These are phyloP conservation scores for Lissonota sp. DNA, from an alignment of 2,888 invertebrate genomes.

Conservation along the genomic window DNA sequence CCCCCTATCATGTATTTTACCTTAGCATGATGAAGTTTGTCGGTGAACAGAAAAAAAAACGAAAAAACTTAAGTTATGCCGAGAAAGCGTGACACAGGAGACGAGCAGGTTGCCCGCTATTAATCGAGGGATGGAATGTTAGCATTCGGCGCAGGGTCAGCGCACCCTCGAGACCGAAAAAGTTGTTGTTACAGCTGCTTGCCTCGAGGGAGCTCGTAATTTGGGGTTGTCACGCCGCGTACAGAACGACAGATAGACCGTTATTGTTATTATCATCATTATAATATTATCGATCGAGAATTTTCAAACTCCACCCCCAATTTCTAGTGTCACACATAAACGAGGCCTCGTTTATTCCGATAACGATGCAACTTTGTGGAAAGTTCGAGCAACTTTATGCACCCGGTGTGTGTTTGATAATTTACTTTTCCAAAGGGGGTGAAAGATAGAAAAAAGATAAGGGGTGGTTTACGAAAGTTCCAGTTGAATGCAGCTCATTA, in stretches of 20 bases:
- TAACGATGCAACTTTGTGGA: not conserved
- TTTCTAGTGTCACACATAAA: too few species aligned
- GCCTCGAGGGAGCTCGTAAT: conserved; percentile 25
- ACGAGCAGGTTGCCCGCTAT: conserved; percentile 24
- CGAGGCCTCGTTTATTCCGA: not conserved
- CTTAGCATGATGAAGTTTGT: not conserved
- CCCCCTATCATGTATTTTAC: too few species aligned
- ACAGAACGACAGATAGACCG: not conserved
- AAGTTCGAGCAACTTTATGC: not conserved
- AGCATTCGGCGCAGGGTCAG: conserved; percentile 9
- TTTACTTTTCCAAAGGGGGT: not conserved
- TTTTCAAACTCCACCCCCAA: not conserved
- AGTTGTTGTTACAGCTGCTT: conserved; percentile 26
- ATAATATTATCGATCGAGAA: not conserved
- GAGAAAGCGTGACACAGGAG: conserved; percentile 13
- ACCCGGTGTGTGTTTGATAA: not conserved
- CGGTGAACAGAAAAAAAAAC: not conserved
- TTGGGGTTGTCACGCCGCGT: conserved; percentile 46
- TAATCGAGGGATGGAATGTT: conserved; percentile 21
- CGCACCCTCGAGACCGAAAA: conserved; percentile 11
- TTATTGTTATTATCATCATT: conserved; percentile 13
- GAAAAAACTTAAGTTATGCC: not conserved
- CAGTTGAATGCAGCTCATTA: too few species aligned
- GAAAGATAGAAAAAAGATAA: too few species aligned
- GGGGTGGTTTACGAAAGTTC: not conserved